Evolutionary conservation across 1,140 invertebrate species (phyloP).

Genomic region (Drosophila bocqueti): DNA sequence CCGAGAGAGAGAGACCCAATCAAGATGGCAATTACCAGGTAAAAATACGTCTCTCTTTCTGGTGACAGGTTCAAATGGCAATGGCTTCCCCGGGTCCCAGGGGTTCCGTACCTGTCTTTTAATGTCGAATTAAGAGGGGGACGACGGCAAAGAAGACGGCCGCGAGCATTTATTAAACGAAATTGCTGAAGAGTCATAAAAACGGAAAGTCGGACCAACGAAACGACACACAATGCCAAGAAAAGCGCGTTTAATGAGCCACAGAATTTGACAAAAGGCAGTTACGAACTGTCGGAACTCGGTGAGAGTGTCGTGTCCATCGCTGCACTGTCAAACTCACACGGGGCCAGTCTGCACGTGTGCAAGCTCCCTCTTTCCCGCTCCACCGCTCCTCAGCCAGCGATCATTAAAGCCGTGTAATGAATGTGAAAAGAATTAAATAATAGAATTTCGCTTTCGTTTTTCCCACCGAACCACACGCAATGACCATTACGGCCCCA

Average conservation of each 20-base stretch:
- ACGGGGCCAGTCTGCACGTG: slow-evolving; percentile 17
- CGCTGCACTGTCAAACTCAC: slow-evolving; percentile 18
- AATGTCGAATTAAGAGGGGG: slow-evolving; percentile 56
- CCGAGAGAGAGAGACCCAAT: slow-evolving; percentile 36
- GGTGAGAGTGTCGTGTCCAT: slow-evolving; percentile 62
- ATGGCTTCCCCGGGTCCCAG: slow-evolving; percentile 49
- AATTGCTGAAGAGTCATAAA: slow-evolving; percentile 65
- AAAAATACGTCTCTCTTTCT: slow-evolving; percentile 38
- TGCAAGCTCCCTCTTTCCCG: slow-evolving; percentile 13
- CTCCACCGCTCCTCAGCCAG: neutral
- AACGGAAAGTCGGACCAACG: slow-evolving; percentile 69
- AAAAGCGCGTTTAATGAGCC: slow-evolving; percentile 72
- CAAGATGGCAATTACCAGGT: slow-evolving; percentile 62
- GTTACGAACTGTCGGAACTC: slow-evolving; percentile 23
- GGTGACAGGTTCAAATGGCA: slow-evolving; percentile 72
- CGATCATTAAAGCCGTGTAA: slow-evolving; percentile 76
- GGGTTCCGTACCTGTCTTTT: slow-evolving; percentile 39
- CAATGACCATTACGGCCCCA: slow-evolving; percentile 55
- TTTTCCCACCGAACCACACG: slow-evolving; percentile 68
- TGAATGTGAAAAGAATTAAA: slow-evolving; percentile 84
- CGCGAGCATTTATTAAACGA: slow-evolving; percentile 63
- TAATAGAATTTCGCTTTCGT: slow-evolving; percentile 85
- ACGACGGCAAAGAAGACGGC: neutral
- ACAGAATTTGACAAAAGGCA: slow-evolving; percentile 72
- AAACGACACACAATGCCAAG: slow-evolving; percentile 62